Evolutionary conservation across 2,888 invertebrate species (phyloP).

Genomic region (Euzophera pinguis): DNA sequence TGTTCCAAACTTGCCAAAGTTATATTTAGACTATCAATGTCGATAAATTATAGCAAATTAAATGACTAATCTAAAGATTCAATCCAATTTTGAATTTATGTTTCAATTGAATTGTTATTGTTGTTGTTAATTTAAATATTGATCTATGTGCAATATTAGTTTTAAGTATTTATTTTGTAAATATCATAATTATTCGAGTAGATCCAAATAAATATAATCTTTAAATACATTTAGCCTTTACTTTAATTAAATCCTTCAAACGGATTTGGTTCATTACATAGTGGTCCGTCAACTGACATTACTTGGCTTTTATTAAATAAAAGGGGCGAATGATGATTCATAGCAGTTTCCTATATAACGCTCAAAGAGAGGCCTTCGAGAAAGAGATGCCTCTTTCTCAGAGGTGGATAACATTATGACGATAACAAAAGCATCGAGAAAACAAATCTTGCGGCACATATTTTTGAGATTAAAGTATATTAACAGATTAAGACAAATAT

Average conservation of each 20-base stretch:
- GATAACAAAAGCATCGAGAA: too few relatives aligned
- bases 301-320: too few relatives aligned
- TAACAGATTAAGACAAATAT: too few relatives aligned
- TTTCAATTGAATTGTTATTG: constrained; percentile 46
- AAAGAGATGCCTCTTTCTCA: too few relatives aligned
- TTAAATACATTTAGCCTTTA: constrained; percentile 24
- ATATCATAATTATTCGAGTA: constrained; percentile 47
- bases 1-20: constrained; percentile 24
- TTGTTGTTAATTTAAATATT: constrained; percentile 58
- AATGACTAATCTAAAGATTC: constrained; percentile 17
- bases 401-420: too few relatives aligned
- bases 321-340: too few relatives aligned
- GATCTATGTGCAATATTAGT: constrained; percentile 73
- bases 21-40: constrained; percentile 24
- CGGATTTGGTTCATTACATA: too few relatives aligned
- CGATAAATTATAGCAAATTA: constrained; percentile 21
- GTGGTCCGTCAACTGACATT: too few relatives aligned
- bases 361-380: too few relatives aligned
- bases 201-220: constrained; percentile 47
- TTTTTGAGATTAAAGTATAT: too few relatives aligned
- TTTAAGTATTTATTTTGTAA: constrained; percentile 71
- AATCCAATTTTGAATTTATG: constrained; percentile 35
- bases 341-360: too few relatives aligned
- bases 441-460: too few relatives aligned
- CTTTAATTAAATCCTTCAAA: constrained; percentile 22